Percentiles rank a stretch among this genome's conserved stretches.
phyloP scores from a whole-genome alignment of 2,888 invertebrate species.

The Dolichomitus sp. region DNA sequence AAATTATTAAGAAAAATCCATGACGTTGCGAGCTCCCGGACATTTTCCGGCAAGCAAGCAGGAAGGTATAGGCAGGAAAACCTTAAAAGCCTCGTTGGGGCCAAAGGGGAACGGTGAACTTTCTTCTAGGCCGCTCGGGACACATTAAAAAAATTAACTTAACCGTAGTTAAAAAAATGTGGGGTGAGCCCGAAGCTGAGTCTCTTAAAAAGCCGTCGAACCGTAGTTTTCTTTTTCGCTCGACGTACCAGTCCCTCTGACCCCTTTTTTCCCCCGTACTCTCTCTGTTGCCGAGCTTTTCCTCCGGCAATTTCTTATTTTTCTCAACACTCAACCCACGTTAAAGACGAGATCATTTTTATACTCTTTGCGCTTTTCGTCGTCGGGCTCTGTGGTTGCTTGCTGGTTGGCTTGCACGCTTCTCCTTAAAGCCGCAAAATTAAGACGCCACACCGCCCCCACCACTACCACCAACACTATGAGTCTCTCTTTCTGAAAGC shows the following conservation, averaged over 20 bases:
- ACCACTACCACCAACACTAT: not conserved
- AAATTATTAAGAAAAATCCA: constrained; percentile 58
- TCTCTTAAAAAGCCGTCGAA: constrained; percentile 53
- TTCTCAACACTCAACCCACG: constrained; percentile 26
- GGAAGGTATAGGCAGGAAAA: constrained; percentile 21
- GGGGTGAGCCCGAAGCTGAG: constrained; percentile 43
- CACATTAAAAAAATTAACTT: constrained; percentile 69
- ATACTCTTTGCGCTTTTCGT: constrained; percentile 63
- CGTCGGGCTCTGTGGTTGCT: constrained; percentile 15
- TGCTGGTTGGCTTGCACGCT: constrained; percentile 31
- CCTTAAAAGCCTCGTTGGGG: constrained; percentile 26
- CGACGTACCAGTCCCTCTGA: constrained; percentile 31
- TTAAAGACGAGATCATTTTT: constrained; percentile 63
- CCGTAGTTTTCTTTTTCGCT: constrained; percentile 53
- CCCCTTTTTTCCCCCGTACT: constrained; percentile 6
- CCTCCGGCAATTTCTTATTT: constrained; percentile 56
- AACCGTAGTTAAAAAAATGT: constrained; percentile 50
- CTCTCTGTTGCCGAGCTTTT: constrained; percentile 46
- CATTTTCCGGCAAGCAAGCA: constrained; percentile 23
- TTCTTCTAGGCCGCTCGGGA: constrained; percentile 48
- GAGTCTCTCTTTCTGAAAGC: constrained; percentile 33
- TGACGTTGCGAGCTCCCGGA: constrained; percentile 30
- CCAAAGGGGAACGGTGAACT: constrained; percentile 46
- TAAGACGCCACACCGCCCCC: constrained; percentile 62
- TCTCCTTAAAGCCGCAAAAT: constrained; percentile 68